Conservation (phyloP, 2,797 vertebrate species). For the Micropoecilia bifurca region DNA sequence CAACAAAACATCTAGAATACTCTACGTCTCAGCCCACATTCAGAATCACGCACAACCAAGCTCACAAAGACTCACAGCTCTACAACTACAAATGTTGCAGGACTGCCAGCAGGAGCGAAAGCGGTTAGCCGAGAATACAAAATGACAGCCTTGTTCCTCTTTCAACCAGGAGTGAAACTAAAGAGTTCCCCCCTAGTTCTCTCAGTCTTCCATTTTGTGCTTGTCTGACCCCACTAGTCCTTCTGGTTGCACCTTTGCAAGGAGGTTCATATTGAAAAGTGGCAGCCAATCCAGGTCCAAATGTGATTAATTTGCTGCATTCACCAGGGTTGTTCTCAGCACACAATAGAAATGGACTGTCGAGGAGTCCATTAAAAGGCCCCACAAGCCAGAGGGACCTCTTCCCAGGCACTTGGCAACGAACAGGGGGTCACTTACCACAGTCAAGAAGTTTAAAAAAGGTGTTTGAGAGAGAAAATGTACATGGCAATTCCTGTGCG, state of each 20-base stretch:
- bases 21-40: constrained; percentile 52
- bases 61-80: constrained; percentile 47
- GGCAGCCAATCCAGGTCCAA: constrained; percentile 83
- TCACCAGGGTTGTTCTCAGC: constrained; percentile 81
- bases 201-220: constrained; percentile 70
- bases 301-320: constrained; percentile 95
- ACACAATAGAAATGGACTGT: constrained; percentile 90
- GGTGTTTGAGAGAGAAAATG: constrained; percentile 27
- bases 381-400: constrained; percentile 77
- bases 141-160: constrained; percentile 84
- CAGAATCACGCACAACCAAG: constrained; percentile 37
- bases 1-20: constrained; percentile 75
- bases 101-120: constrained; percentile 79
- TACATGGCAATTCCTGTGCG: not conserved
- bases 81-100: constrained; percentile 76
- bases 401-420: constrained; percentile 77
- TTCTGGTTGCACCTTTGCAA: constrained; percentile 83
- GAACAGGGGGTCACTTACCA: constrained; percentile 65
- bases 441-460: constrained; percentile 69
- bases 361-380: constrained; percentile 87
- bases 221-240: constrained; percentile 77
- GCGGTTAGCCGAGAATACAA: constrained; percentile 71
- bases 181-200: constrained; percentile 71
- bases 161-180: constrained; percentile 83
- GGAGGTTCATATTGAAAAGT: constrained; percentile 80